Percentiles rank a stretch among this genome's conserved stretches.
Conservation (phyloP, 2,888 invertebrate species). For the Rapana venosa region DNA sequence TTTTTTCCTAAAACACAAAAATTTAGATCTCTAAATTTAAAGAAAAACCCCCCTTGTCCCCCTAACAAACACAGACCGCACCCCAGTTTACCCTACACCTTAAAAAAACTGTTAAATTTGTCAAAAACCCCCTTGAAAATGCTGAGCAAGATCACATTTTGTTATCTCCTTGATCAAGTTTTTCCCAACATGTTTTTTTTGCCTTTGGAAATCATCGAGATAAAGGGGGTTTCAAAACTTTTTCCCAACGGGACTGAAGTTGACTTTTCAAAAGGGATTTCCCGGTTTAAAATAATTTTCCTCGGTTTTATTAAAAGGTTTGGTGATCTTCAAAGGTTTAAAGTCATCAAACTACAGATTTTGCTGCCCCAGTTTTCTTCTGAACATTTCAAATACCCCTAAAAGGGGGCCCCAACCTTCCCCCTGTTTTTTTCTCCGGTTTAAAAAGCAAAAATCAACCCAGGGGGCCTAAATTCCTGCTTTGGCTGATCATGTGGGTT, state of each 20-base stretch:
- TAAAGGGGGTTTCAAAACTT: not conserved
- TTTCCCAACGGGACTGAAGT: not conserved
- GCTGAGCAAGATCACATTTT: not conserved
- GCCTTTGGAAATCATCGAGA: not conserved
- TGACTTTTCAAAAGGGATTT: not conserved
- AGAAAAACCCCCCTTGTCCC: not conserved
- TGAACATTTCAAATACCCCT: not conserved
- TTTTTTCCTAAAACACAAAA: not conserved
- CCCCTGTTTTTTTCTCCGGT: too few relatives aligned
- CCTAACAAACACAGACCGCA: too few relatives aligned
- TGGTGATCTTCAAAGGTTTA: not conserved
- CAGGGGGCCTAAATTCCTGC: too few relatives aligned
- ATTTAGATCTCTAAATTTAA: not conserved
- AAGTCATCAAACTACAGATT: not conserved
- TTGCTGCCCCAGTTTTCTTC: not conserved
- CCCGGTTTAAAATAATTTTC: not conserved
- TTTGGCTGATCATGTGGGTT: too few relatives aligned
- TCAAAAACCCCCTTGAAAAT: not conserved
- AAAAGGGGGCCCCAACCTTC: too few relatives aligned
- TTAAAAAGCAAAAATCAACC: too few relatives aligned
- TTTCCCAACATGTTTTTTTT: not conserved
- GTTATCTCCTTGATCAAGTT: not conserved
- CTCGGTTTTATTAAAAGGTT: not conserved
- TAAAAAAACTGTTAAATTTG: not conserved
- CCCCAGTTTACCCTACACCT: not conserved